These are phyloP conservation scores for Phaedon cochleariae DNA, from an alignment of 2,888 invertebrate species.

Conservation along the genomic window DNA sequence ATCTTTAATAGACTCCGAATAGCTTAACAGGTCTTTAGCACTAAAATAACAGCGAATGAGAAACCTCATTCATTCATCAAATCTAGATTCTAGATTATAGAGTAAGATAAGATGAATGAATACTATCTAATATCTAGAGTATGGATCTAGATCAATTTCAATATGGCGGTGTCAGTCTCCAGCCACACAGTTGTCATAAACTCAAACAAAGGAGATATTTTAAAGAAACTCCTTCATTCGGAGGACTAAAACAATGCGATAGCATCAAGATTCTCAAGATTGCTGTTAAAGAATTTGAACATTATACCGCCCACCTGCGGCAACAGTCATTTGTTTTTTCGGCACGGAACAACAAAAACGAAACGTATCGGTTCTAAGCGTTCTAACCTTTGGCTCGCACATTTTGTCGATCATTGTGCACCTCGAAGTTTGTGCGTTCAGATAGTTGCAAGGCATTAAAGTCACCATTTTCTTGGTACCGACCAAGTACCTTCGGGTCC, in stretches of 20 bases:
- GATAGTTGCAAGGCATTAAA: constrained; percentile 73
- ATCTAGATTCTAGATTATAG: too few relatives aligned
- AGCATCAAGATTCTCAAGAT: too few relatives aligned
- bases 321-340: not conserved
- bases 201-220: too few relatives aligned
- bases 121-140: too few relatives aligned
- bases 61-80: too few relatives aligned
- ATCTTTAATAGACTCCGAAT: not conserved
- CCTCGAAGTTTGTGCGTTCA: constrained; percentile 66
- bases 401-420: constrained; percentile 62
- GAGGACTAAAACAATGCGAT: too few relatives aligned
- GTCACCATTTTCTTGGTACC: constrained; percentile 67
- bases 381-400: constrained; percentile 60
- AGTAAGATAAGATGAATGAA: too few relatives aligned
- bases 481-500: constrained; percentile 39
- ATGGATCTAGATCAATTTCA: too few relatives aligned
- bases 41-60: not conserved
- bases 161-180: too few relatives aligned
- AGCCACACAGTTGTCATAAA: too few relatives aligned
- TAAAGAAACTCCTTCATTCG: too few relatives aligned
- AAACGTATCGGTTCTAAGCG: not conserved
- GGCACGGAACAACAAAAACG: not conserved
- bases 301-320: not conserved
- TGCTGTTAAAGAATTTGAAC: too few relatives aligned
- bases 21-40: not conserved